Conservation (phyloP, 2,797 vertebrate species). For the Ptychadena robeensis region DNA sequence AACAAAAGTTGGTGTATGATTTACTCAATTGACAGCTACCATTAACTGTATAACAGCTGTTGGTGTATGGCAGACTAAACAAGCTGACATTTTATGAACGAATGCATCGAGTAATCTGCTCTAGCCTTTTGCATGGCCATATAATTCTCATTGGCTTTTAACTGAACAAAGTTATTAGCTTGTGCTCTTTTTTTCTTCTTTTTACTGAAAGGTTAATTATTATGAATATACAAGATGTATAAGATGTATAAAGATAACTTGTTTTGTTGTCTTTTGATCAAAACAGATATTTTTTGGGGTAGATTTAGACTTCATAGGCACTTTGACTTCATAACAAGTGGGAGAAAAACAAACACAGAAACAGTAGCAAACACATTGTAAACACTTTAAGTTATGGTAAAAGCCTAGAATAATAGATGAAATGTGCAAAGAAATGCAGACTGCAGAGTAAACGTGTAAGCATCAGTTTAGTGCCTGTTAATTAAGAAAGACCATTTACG, state of each 20-base stretch:
- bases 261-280: not conserved
- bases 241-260: not conserved
- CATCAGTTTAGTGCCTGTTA: conserved; percentile 71
- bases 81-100: too few species aligned
- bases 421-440: conserved; percentile 22
- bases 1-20: too few species aligned
- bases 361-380: not conserved
- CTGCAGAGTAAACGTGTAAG: conserved; percentile 35
- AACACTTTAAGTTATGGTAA: not conserved
- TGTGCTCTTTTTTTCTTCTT: too few species aligned
- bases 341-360: not conserved
- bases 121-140: not conserved
- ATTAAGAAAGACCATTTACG: conserved; percentile 72
- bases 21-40: too few species aligned
- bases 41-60: too few species aligned
- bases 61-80: too few species aligned
- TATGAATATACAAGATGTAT: too few species aligned
- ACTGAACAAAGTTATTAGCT: not conserved
- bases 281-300: not conserved
- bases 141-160: not conserved
- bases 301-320: too few species aligned
- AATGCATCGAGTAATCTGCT: too few species aligned
- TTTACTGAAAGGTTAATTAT: too few species aligned
- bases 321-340: not conserved
- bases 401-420: not conserved